These are phyloP conservation scores for Bradypus variegatus DNA, from an alignment of 2,797 vertebrate species.

Conservation along the genomic window DNA sequence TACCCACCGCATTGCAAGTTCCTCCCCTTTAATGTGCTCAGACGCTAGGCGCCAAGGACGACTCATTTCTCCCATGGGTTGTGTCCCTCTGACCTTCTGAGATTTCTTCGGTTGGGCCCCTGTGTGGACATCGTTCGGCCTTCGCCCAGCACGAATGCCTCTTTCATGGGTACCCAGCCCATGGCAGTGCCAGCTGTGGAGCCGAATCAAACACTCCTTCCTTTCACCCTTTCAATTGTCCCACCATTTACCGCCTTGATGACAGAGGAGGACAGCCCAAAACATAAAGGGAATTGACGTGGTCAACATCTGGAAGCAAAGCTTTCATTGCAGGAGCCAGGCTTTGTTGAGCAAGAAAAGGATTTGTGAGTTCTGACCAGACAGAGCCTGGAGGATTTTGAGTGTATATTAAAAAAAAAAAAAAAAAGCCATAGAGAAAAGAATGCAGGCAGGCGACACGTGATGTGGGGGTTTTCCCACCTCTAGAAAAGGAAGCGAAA, in stretches of 20 bases:
- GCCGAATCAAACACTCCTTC: no score
- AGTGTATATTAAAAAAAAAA: not conserved
- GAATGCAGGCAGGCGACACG: not conserved
- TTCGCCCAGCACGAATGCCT: not conserved
- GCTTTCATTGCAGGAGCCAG: not conserved
- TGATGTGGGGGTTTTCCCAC: not conserved
- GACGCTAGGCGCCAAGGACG: accelerated
- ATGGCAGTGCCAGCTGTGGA: not conserved
- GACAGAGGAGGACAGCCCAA: not conserved
- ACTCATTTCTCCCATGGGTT: not conserved
- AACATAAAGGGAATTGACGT: not conserved
- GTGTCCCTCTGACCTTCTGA: not conserved
- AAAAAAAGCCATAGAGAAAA: not conserved
- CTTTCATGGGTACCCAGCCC: not conserved
- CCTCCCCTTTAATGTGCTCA: not conserved
- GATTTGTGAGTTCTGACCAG: not conserved
- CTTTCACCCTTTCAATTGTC: not conserved
- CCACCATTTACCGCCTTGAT: not conserved
- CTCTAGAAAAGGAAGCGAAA: not conserved
- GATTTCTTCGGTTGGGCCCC: not conserved
- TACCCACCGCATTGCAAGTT: not conserved
- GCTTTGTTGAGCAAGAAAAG: not conserved
- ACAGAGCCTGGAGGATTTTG: not conserved
- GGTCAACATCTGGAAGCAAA: not conserved
- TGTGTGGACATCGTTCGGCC: not conserved